phyloP scores from a whole-genome alignment of 2,888 invertebrate species.

The Tiphia femorata region DNA sequence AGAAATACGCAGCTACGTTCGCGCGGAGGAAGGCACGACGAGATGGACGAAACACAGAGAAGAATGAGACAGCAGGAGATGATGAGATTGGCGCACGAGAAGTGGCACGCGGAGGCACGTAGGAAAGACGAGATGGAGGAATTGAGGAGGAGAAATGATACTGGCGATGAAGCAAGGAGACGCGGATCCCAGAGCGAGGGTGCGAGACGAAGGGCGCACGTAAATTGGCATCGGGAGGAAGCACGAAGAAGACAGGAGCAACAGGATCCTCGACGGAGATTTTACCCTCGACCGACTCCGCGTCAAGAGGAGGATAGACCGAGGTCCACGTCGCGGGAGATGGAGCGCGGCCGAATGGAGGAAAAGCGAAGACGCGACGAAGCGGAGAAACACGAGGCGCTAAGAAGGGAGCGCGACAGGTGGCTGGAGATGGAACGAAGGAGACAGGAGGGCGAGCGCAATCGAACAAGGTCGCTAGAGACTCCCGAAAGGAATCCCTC shows the following conservation, averaged over 20 bases:
- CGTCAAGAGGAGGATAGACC: conserved; percentile 5
- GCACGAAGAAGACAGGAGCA: conserved; percentile 4
- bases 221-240: conserved; percentile 13
- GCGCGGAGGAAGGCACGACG: conserved; percentile 9
- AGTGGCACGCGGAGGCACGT: no score
- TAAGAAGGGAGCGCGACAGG: conserved; percentile 9
- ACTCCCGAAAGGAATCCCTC: background rate
- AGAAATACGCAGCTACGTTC: no score
- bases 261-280: conserved; percentile 6
- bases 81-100: background rate
- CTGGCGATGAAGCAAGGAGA: background rate
- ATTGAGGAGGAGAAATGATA: conserved; percentile 1
- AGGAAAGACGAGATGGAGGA: no score
- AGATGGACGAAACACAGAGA: conserved; percentile 2
- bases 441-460: conserved; percentile 30
- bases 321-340: background rate
- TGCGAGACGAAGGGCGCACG: conserved; percentile 12
- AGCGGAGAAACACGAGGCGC: conserved; percentile 9
- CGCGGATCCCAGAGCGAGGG: background rate
- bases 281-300: conserved; percentile 2
- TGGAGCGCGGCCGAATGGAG: conserved; percentile 6
- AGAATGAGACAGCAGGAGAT: conserved; percentile 9
- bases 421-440: conserved; percentile 26
- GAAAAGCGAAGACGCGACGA: conserved; percentile 9
- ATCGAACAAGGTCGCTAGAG: conserved; percentile 17